These are phyloP conservation scores for Syrphus vitripennis DNA, from an alignment of 2,888 invertebrate genomes.

Conservation along the genomic window DNA sequence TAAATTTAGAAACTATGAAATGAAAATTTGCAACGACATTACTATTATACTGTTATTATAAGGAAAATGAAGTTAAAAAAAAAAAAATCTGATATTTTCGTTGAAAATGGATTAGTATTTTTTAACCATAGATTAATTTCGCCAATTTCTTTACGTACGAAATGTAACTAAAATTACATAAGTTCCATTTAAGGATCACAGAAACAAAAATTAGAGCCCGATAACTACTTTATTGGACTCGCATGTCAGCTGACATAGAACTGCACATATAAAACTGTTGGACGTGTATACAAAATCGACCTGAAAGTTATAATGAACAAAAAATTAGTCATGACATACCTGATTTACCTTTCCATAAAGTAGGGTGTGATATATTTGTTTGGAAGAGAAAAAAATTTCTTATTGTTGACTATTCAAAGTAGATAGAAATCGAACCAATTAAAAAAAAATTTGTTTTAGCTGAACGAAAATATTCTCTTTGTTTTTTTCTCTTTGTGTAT, in stretches of 20 bases:
- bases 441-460: background rate
- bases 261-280: background rate
- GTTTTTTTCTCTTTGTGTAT: conserved; percentile 10
- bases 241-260: background rate
- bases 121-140: too few species aligned
- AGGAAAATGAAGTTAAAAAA: too few species aligned
- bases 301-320: background rate
- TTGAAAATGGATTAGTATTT: too few species aligned
- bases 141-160: too few species aligned
- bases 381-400: background rate
- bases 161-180: background rate
- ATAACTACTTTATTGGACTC: too few species aligned
- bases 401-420: conserved; percentile 7
- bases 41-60: too few species aligned
- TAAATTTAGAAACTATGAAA: too few species aligned
- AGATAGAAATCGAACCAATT: background rate
- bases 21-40: too few species aligned
- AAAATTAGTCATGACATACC: background rate
- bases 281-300: background rate
- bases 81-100: too few species aligned
- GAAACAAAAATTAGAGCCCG: too few species aligned
- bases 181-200: too few species aligned
- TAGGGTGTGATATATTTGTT: too few species aligned
- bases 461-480: background rate
- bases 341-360: conserved; percentile 24